Evolutionary conservation across 2,113 vertebrate species (phyloP).

Genomic region (Ariopsis seemanni): DNA sequence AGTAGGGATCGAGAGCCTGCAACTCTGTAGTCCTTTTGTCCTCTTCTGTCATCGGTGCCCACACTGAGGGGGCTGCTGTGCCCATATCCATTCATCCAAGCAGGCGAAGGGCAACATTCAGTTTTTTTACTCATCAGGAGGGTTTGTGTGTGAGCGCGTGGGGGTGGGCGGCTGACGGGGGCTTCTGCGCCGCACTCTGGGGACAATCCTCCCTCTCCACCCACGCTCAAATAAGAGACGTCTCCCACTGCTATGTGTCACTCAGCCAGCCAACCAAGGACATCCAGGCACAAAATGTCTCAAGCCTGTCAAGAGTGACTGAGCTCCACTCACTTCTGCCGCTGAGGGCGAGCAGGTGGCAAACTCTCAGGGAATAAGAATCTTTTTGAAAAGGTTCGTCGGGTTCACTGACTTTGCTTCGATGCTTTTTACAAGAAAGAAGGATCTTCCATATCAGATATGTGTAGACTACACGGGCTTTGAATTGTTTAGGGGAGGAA

Average conservation of each 20-base stretch:
- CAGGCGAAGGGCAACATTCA: slow-evolving; percentile 31
- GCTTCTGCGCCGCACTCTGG: slow-evolving; percentile 26
- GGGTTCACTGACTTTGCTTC: not conserved
- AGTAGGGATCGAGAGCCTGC: slow-evolving; percentile 37
- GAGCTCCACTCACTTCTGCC: slow-evolving; percentile 37
- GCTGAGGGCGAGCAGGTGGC: slow-evolving; percentile 35
- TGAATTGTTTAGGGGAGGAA: not conserved
- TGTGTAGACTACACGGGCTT: not conserved
- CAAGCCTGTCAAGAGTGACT: slow-evolving; percentile 26
- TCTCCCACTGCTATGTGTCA: slow-evolving; percentile 50
- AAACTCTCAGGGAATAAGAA: slow-evolving; percentile 35
- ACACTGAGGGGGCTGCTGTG: slow-evolving; percentile 44
- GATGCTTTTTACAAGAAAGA: not conserved
- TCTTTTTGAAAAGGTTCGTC: slow-evolving; percentile 7
- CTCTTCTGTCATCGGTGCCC: slow-evolving; percentile 49
- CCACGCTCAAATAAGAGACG: slow-evolving; percentile 39
- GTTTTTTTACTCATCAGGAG: slow-evolving; percentile 40
- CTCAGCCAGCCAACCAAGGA: slow-evolving; percentile 44
- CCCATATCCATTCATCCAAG: slow-evolving; percentile 45
- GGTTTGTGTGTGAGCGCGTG: slow-evolving; percentile 8
- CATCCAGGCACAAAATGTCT: slow-evolving; percentile 41
- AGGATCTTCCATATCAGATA: not conserved
- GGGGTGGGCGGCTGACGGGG: slow-evolving; percentile 25
- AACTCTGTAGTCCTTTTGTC: slow-evolving; percentile 39
- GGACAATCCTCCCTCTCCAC: slow-evolving; percentile 44